Conservation (phyloP, 2,113 vertebrate genomes). For the Limanda limanda region DNA sequence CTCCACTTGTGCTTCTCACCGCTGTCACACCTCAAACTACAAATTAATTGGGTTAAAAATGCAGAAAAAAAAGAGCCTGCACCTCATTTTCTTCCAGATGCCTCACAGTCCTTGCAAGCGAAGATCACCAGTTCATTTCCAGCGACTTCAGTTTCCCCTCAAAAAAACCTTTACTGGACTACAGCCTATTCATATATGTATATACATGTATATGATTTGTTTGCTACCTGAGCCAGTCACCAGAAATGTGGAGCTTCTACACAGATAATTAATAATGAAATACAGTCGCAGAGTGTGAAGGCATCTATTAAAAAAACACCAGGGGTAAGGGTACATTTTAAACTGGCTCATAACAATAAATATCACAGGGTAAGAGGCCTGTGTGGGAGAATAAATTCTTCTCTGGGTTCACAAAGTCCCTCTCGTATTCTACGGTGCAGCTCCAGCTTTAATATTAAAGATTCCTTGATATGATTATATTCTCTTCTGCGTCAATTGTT, state of each 20-base stretch:
- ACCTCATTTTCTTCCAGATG: slow-evolving; percentile 49
- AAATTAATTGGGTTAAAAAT: slow-evolving; percentile 74
- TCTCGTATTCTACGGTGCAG: slow-evolving; percentile 1
- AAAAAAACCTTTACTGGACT: slow-evolving; percentile 9
- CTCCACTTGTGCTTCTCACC: slow-evolving; percentile 62
- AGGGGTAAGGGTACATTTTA: slow-evolving; percentile 28
- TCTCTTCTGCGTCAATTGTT: slow-evolving; percentile 22
- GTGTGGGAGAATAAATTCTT: slow-evolving; percentile 24
- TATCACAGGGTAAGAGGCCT: slow-evolving; percentile 19
- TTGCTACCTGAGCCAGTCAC: slow-evolving; percentile 23
- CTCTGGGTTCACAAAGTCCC: slow-evolving; percentile 20
- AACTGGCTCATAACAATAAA: slow-evolving; percentile 36
- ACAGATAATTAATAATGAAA: slow-evolving; percentile 53
- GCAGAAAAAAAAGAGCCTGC: slow-evolving; percentile 42
- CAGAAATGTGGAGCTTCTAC: slow-evolving; percentile 20
- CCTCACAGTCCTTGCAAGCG: background rate
- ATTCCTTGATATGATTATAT: slow-evolving; percentile 40
- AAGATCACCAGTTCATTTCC: slow-evolving; percentile 38
- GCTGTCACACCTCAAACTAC: slow-evolving; percentile 76
- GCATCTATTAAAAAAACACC: slow-evolving; percentile 24
- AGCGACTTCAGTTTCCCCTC: slow-evolving; percentile 5
- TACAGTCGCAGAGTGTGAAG: slow-evolving; percentile 17
- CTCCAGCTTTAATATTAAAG: slow-evolving; percentile 43
- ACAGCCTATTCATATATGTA: slow-evolving; percentile 14
- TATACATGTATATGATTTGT: slow-evolving; percentile 52